Base-by-base conservation (phyloP, 2,888 invertebrate species). In the Tridacna crocea region DNA sequence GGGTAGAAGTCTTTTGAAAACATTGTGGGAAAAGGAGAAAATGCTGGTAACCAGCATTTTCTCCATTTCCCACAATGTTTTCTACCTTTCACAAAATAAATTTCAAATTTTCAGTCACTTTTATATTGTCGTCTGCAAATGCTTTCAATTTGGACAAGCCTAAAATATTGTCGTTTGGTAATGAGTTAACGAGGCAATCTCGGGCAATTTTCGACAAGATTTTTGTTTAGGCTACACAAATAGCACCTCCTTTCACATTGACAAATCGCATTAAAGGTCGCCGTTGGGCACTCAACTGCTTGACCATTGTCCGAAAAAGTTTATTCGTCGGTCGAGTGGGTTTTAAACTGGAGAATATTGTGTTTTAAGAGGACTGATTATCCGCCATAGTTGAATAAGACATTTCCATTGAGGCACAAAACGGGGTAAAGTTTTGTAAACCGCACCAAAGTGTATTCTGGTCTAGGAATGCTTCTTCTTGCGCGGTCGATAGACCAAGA, bases 301-400 rank as follows among this genome's bases (percentile, higher is more conserved):
- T 51, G 60, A 76, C 72, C 74, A 79, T 79, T 79, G 79, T 79
- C 58, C 51, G 22, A 15, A 60, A 36, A 48, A 74, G 79, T 79
- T 83, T 79, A 79, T 76, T 51, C 66, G 48, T 58, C 72, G 82
- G 82, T 83, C 79, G 79, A 83, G 82, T 77, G 74, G 82, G 74
- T 36, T 79, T 79, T 74, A 51, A 60, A 65, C 65, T 72, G 61
- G 58, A 77, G 77, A 66, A 63, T 72, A 78, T 65, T 66, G 55
- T 51, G 46, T 36, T 65, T 36, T 51, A 58, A 65, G 65, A 65
- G 66, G 73, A 27, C 66, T 78, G 78, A 78, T 78, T 78, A 78
- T 55, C 27, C 47, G 36, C 48, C 73, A 48, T 36, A 55, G 73
- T 78, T 78, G 78, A 78, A 65, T 78, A 73, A 78, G 36, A 66